Percentiles rank a stretch among this genome's conserved stretches.
These are phyloP conservation scores for Pyrrhosoma nymphula DNA, from an alignment of 2,888 invertebrate genomes.

Conservation along the genomic window DNA sequence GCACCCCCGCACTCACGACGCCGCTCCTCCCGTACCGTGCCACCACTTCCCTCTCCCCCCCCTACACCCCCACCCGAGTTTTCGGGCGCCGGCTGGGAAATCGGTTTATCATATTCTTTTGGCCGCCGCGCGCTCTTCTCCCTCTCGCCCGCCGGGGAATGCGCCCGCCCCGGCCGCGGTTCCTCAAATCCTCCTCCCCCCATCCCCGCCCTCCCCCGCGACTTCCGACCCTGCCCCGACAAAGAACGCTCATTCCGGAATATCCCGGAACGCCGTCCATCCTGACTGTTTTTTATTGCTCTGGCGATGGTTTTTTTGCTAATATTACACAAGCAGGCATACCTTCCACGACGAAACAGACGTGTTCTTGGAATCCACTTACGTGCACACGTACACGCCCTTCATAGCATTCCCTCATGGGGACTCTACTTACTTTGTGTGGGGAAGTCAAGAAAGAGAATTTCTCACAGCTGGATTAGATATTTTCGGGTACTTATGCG, in stretches of 20 bases:
- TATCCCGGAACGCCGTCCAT: background rate
- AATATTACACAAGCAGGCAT: background rate
- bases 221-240: background rate
- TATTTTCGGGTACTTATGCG: too few species aligned
- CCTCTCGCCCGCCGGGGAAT: background rate
- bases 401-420: background rate
- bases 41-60: background rate
- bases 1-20: too few species aligned
- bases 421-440: background rate
- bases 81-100: background rate
- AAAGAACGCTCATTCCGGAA: background rate
- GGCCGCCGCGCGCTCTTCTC: background rate
- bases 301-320: background rate
- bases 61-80: background rate
- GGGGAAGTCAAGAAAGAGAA: too few species aligned
- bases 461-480: too few species aligned
- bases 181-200: background rate
- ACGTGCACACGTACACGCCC: background rate
- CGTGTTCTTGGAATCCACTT: background rate
- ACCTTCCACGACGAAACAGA: background rate
- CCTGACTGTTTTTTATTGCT: background rate
- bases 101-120: constrained; percentile 17
- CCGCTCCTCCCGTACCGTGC: too few species aligned
- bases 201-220: background rate
- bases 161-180: background rate